Evolutionary conservation across 2,888 invertebrate genomes (phyloP).

Genomic region (Lithosia quadra): DNA sequence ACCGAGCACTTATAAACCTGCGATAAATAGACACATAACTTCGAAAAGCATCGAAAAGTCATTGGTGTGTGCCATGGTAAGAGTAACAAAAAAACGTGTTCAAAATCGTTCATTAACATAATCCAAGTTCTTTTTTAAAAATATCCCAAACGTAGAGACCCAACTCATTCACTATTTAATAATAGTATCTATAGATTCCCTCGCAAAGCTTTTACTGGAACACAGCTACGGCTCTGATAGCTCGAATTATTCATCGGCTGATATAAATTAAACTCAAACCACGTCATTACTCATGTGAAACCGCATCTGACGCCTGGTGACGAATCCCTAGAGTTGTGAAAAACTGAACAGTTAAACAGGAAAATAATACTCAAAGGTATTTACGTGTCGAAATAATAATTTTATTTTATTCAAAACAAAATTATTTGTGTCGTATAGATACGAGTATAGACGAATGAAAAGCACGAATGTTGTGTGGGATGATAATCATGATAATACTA

Average conservation of each 20-base stretch:
- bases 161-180: neutral
- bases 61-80: too few relatives aligned
- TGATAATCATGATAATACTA: too few relatives aligned
- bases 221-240: slow-evolving; percentile 54
- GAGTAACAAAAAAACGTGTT: too few relatives aligned
- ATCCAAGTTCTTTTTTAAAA: too few relatives aligned
- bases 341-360: slow-evolving; percentile 16
- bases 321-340: slow-evolving; percentile 49
- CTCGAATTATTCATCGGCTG: slow-evolving; percentile 66
- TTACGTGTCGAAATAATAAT: neutral
- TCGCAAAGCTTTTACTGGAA: slow-evolving; percentile 12
- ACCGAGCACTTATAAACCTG: too few relatives aligned
- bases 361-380: slow-evolving; percentile 7
- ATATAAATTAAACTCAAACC: slow-evolving; percentile 65
- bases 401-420: neutral
- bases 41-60: too few relatives aligned
- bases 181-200: neutral
- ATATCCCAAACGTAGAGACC: too few relatives aligned
- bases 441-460: too few relatives aligned
- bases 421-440: too few relatives aligned
- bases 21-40: too few relatives aligned
- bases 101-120: too few relatives aligned
- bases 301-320: slow-evolving; percentile 61
- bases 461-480: too few relatives aligned
- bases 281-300: slow-evolving; percentile 58